Base-by-base conservation (phyloP, 2,797 vertebrate genomes). In the Phoebastria nigripes region DNA sequence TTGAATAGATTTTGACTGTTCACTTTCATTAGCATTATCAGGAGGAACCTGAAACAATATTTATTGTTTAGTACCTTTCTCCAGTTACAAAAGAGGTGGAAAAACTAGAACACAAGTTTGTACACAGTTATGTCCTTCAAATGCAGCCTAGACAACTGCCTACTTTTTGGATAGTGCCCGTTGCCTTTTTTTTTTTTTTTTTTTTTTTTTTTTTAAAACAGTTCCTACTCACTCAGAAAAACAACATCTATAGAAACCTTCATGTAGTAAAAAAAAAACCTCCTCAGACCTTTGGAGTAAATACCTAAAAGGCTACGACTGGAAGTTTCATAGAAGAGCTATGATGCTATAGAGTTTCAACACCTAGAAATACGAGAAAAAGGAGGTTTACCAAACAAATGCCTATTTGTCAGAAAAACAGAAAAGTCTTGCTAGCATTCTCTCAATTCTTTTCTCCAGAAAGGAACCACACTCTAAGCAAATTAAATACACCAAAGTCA, bases 1-100 rank as follows among this genome's bases (percentile, higher is more conserved):
- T 49, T 87, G 83, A n/a, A 62, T 3, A 91, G 71, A 80, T 29
- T 92, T 65, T 74, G 66, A 51, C 46, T 89, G 72, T 69, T 97
- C 49, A 3, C 49, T 93, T 81, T 93, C 88, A 83, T 76, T 42
- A 47, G 51, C 55, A 35, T 84, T 76, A 91, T 22, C 31, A 94
- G 47, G 29, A 66, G 84, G 59, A 90, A 93, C 88, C 98, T 98
- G 96, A 94, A 97, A 97, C 70, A 77, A 26, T 18, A 93, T 9
- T 79, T 79, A 89, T 22, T 55, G 21, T 49, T 96, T 65, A 94
- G 72, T 56, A 39, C 24, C 10, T 84, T 89, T 58, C 25, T 35
- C 33, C 33, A 85, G 8, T 26, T 59, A 83, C 37, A 78, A 59
- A 59, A 77, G 11, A 55, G 6, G 8, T 6, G 9, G 9, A 22